Evolutionary conservation across 2,797 vertebrate species (phyloP), one percentile per base, ranked within the genome.

Genomic region (Falco cherrug): DNA sequence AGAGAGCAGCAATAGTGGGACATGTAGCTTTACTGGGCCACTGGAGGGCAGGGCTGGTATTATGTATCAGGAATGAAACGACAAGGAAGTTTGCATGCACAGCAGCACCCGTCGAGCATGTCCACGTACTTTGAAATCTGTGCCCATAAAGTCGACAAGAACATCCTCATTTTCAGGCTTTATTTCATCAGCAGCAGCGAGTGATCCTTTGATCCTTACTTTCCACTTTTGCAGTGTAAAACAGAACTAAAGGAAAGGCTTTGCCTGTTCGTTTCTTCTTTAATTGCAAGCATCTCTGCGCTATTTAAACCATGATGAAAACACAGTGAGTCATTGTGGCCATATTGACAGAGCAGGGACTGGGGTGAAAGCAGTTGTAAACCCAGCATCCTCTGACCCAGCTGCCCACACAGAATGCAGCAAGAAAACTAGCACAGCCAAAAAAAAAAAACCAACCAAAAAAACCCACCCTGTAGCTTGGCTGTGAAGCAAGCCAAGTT

Each of bases 31-130:
- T 51, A 0, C 53, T 19, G 75, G 57, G 68, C 95, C 90, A 16
- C 96, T 87, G 93, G 94, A 91, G 90, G 93, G 93, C 96, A 97
- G 94, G 78, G 43, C 84, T 85, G 84, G 37, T 9, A 50, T 11
- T 13, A 13, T 6, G 12, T 11, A 93, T 37, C 61, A 16, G 69
- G 50, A 18, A 17, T 1, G 13, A 41, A 64, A 37, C 2, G 10
- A 0, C 51, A 16, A 39, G 47, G 37, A 87, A 43, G 10, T 37
- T 43, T 4, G 4, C 12, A 2, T 0, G 51, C 43, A 24, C 51
- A 41, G 35, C 64, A 70, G 50, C 63, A 4, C 25, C 25, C 19
- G 2, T 10, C 41, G 51, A 68, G n/a, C 15, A 3, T 0, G 37
- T 21, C 74, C 43, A 8, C 2, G 0, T 75, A 24, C 24, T 71